Percentiles rank a stretch among this genome's conserved stretches.
These are phyloP conservation scores for Thymelicus acteon DNA, from an alignment of 2,888 invertebrate species.

Conservation along the genomic window DNA sequence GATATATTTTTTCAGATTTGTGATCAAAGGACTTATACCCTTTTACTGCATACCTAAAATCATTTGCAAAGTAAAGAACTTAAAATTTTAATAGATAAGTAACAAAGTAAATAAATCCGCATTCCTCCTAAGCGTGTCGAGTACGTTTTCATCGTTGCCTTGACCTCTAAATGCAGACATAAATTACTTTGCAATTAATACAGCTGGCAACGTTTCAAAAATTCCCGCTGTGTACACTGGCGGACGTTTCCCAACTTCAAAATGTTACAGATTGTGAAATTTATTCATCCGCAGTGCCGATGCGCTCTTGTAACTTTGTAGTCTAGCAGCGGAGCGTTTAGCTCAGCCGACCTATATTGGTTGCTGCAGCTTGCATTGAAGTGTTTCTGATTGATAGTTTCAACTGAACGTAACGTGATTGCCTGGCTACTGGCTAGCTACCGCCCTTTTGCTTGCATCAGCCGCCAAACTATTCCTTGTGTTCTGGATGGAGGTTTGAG, in stretches of 20 bases:
- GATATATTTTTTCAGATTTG: too few species aligned
- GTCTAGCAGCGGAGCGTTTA: neutral
- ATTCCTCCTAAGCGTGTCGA: neutral
- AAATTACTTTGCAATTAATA: conserved; percentile 31
- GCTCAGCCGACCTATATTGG: neutral
- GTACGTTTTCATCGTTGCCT: conserved; percentile 20
- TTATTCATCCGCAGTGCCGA: conserved; percentile 25
- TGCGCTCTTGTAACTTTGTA: conserved; percentile 7
- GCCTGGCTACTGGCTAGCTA: too few species aligned
- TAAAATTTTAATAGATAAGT: too few species aligned
- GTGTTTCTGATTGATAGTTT: neutral
- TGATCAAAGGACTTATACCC: too few species aligned
- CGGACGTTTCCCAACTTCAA: conserved; percentile 16
- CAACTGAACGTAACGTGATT: too few species aligned
- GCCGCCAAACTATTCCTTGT: too few species aligned
- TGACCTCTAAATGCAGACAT: conserved; percentile 23
- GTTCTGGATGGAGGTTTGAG: too few species aligned
- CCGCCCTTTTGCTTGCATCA: too few species aligned
- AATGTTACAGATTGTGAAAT: conserved; percentile 15
- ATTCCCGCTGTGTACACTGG: conserved; percentile 19
- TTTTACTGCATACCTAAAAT: too few species aligned
- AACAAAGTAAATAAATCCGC: neutral
- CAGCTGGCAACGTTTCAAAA: conserved; percentile 30
- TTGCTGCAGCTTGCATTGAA: neutral
- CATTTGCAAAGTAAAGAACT: too few species aligned